Evolutionary conservation across 1,140 invertebrate genomes (phyloP), one percentile per base, ranked within the genome.

Genomic region (Pachyrhynchus sulphureomaculatus): DNA sequence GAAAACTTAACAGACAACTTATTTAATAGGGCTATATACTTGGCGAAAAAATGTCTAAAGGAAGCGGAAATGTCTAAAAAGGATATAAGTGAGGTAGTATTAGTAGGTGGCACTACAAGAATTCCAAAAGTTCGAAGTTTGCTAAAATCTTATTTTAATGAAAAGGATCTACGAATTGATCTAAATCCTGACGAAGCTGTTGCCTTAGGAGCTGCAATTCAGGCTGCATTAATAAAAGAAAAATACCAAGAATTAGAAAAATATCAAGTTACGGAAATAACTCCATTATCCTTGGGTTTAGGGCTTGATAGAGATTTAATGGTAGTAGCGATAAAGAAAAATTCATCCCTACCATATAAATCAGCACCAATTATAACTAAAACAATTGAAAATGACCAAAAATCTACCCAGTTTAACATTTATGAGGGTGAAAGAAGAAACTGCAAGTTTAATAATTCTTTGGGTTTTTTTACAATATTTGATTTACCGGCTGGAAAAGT

Each of bases 1-100:
- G 90, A 92, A 77, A 78, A 75, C 17, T 76, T 91, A 17, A 86
- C 88, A 13, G 82, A 79, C 33, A 81, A 84, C 65, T 77, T 91
- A 29, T 84, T 92, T 54, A 87, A 89, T 70, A 15, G 53, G 29
- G 51, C 53, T 26, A 42, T 49, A 15, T 20, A 52, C 0, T 37
- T 66, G n/a, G 34, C 66, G 4, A 44, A 63, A 17, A 36, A 49
- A 9, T 66, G 64, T 44, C 26, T 68, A 9, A 24, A 41, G 17
- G 57, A 64, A 21, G 44, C 55, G 2, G 51, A 44, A 10, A 21
- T 66, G 12, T 36, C 20, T 3, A 65, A 58, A 32, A 23, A 45
- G 4, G 52, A 68, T 6, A 81, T 86, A 62, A 75, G 84, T 62
- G 83, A 86, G 39, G 80, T 87, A 49, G 80, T 86, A 18, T 74